These are phyloP conservation scores for Drosophila arizonae DNA, from an alignment of 1,140 invertebrate species.

Conservation along the genomic window DNA sequence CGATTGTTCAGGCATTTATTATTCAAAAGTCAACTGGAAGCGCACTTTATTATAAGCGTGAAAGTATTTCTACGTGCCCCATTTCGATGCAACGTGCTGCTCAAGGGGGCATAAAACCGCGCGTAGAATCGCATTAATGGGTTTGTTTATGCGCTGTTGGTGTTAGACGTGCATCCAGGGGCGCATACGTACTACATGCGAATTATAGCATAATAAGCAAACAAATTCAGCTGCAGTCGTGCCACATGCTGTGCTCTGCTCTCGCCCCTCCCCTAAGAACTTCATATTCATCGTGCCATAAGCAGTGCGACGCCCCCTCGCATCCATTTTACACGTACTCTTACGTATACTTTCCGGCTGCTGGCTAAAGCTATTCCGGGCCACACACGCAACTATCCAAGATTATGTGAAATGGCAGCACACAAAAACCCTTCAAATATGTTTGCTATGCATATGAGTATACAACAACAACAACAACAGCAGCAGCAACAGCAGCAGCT, in stretches of 20 bases:
- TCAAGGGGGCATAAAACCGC: conserved; percentile 3
- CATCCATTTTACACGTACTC: conserved; percentile 10
- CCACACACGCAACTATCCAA: conserved; percentile 2
- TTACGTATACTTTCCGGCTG: conserved; percentile 5
- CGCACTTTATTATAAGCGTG: conserved; percentile 14
- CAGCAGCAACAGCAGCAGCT: background rate
- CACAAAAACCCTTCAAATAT: conserved; percentile 11
- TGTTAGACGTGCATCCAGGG: conserved; percentile 3
- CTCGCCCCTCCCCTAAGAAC: background rate
- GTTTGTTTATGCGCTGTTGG: background rate
- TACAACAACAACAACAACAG: conserved; percentile 2
- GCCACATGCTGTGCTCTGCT: conserved; percentile 7
- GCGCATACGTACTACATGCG: conserved; percentile 13
- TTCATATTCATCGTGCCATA: conserved; percentile 12
- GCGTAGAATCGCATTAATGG: conserved; percentile 5
- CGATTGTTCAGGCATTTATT: conserved; percentile 8
- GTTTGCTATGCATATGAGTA: conserved; percentile 7
- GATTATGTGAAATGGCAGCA: conserved; percentile 23
- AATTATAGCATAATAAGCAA: conserved; percentile 43
- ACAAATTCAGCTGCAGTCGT: conserved; percentile 23
- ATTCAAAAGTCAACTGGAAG: conserved; percentile 7
- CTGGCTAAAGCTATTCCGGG: conserved; percentile 6
- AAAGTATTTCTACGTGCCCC: conserved; percentile 32
- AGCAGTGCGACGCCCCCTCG: background rate
- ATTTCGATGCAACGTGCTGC: conserved; percentile 15